Conservation (phyloP, 2,888 invertebrate genomes). For the Ectemnius continuus region DNA sequence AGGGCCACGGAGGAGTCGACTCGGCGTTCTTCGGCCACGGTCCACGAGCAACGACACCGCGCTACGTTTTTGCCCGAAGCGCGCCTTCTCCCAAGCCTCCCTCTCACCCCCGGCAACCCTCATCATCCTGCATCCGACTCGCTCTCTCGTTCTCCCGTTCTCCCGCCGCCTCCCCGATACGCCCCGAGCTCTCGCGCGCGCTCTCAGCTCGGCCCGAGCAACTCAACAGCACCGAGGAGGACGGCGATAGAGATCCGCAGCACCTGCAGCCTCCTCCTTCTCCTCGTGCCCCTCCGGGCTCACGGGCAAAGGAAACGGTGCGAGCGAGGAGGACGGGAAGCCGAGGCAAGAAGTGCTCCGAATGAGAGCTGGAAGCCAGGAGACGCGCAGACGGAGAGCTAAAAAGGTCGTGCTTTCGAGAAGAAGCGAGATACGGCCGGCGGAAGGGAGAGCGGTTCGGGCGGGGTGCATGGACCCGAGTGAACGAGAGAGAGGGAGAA, state of each 20-base stretch:
- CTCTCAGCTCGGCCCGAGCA: slow-evolving; percentile 1
- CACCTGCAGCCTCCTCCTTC: slow-evolving; percentile 46
- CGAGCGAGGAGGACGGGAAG: slow-evolving; percentile 9
- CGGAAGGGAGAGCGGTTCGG: neutral
- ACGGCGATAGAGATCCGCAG: slow-evolving; percentile 31
- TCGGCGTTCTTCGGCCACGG: slow-evolving; percentile 54
- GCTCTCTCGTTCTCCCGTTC: slow-evolving; percentile 16
- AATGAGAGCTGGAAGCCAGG: slow-evolving; percentile 1
- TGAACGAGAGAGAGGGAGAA: slow-evolving; percentile 2
- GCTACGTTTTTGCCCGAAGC: slow-evolving; percentile 63
- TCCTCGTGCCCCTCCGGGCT: slow-evolving; percentile 12
- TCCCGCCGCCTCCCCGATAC: slow-evolving; percentile 6
- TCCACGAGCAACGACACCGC: slow-evolving; percentile 62
- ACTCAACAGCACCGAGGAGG: slow-evolving; percentile 21
- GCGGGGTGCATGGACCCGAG: neutral
- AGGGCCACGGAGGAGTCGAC: slow-evolving; percentile 37
- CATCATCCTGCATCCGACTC: too few relatives aligned
- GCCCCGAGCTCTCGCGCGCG: neutral
- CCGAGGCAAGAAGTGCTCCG: slow-evolving; percentile 27
- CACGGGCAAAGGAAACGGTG: slow-evolving; percentile 9
- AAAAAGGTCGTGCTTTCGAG: neutral
- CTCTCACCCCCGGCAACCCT: slow-evolving; percentile 17
- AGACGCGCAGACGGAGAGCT: slow-evolving; percentile 3
- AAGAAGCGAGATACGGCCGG: too few relatives aligned
- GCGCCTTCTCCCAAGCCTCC: slow-evolving; percentile 27